Conservation (phyloP, 2,888 invertebrate species). For the Drosophila kuntzei region DNA sequence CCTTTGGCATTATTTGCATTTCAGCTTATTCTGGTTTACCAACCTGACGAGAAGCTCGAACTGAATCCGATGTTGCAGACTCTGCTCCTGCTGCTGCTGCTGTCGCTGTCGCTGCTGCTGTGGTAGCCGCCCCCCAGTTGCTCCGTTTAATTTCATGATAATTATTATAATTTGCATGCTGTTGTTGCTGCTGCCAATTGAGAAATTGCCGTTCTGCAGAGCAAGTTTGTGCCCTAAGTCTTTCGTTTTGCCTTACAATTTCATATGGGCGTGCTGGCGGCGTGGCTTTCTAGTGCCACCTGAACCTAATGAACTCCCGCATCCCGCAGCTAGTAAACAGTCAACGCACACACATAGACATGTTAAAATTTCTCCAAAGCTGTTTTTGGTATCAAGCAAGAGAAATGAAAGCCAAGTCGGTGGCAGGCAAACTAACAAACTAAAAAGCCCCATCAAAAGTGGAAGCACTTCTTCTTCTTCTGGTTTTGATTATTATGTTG, state of each 20-base stretch:
- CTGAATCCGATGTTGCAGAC: slow-evolving; percentile 11
- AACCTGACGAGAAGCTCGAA: slow-evolving; percentile 29
- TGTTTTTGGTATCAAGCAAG: slow-evolving; percentile 71
- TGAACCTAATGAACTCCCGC: slow-evolving; percentile 71
- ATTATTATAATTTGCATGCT: slow-evolving; percentile 72
- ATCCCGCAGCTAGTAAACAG: slow-evolving; percentile 59
- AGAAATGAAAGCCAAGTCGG: slow-evolving; percentile 75
- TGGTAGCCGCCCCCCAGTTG: slow-evolving; percentile 46
- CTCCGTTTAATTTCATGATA: slow-evolving; percentile 60
- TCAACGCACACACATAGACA: slow-evolving; percentile 27
- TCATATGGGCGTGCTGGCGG: slow-evolving; percentile 20
- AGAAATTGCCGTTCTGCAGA: slow-evolving; percentile 57
- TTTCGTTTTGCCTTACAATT: slow-evolving; percentile 54
- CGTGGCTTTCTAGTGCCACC: slow-evolving; percentile 58
- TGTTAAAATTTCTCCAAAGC: slow-evolving; percentile 74
- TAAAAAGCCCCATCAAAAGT: slow-evolving; percentile 53
- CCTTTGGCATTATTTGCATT: slow-evolving; percentile 76
- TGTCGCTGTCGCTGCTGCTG: slow-evolving; percentile 26
- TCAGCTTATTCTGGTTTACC: slow-evolving; percentile 66
- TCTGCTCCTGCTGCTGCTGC: slow-evolving; percentile 11
- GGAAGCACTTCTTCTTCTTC: slow-evolving; percentile 59
- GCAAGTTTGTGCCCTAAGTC: slow-evolving; percentile 67
- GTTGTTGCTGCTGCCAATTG: slow-evolving; percentile 45
- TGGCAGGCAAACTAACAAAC: slow-evolving; percentile 18
- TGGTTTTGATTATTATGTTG: slow-evolving; percentile 65